Percentiles rank a stretch among this genome's conserved stretches.
Evolutionary conservation across 2,113 vertebrate species (phyloP).

Genomic region (Hippoglossus stenolepis): DNA sequence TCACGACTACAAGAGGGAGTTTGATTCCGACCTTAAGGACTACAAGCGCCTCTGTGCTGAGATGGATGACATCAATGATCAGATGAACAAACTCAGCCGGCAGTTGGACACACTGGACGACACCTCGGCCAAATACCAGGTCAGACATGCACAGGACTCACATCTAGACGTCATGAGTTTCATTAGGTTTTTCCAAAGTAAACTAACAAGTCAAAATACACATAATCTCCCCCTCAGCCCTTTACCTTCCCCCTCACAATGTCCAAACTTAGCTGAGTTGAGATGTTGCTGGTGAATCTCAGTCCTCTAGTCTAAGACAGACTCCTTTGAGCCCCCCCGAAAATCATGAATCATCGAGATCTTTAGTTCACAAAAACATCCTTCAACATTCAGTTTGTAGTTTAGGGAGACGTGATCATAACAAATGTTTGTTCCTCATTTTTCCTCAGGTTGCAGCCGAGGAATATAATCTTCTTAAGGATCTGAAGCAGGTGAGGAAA

Average conservation of each 20-base stretch:
- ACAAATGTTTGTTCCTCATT: background rate
- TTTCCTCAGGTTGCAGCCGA: constrained; percentile 82
- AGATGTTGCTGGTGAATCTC: too few relatives aligned
- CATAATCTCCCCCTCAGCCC: background rate
- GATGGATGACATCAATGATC: constrained; percentile 88
- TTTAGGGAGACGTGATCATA: background rate
- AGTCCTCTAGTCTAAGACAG: too few relatives aligned
- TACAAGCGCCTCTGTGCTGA: constrained; percentile 89
- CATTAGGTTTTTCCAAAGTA: background rate
- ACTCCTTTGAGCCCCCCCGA: background rate
- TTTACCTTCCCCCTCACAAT: background rate
- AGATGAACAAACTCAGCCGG: constrained; percentile 85
- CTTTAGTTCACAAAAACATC: background rate
- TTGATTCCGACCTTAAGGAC: constrained; percentile 83
- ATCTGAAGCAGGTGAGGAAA: constrained; percentile 85
- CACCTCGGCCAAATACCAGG: constrained; percentile 85
- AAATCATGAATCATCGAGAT: background rate
- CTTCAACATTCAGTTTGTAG: background rate
- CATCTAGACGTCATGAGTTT: background rate
- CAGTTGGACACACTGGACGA: constrained; percentile 85
- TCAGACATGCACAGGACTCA: constrained; percentile 42
- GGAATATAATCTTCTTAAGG: constrained; percentile 89
- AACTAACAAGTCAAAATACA: background rate
- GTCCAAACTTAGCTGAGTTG: too few relatives aligned
- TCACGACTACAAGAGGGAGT: constrained; percentile 88